phyloP scores from a whole-genome alignment of 2,797 vertebrate genomes.

The Semotilus atromaculatus region DNA sequence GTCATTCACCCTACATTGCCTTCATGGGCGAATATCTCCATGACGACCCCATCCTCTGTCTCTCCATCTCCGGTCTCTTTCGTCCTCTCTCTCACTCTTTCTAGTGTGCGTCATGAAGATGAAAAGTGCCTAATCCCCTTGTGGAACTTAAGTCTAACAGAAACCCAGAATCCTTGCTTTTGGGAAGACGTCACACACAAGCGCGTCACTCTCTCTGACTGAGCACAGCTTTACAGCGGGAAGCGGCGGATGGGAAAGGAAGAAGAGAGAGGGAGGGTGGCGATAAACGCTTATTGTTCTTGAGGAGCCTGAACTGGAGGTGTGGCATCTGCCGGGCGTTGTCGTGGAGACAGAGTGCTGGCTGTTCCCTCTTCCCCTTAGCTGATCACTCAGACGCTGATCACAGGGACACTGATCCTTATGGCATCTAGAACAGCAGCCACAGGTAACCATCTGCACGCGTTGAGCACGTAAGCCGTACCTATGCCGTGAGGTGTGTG shows the following conservation, averaged over 20 bases:
- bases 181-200: slow-evolving; percentile 57
- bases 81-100: slow-evolving; percentile 37
- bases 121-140: slow-evolving; percentile 62
- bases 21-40: slow-evolving; percentile 63
- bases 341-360: slow-evolving; percentile 65
- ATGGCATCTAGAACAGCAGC: slow-evolving; percentile 65
- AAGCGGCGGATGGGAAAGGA: slow-evolving; percentile 34
- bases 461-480: neutral
- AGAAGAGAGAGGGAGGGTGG: slow-evolving; percentile 54
- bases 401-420: slow-evolving; percentile 60
- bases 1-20: slow-evolving; percentile 60
- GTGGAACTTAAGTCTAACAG: slow-evolving; percentile 57
- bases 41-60: slow-evolving; percentile 61
- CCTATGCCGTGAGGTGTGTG: neutral
- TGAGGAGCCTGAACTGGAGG: slow-evolving; percentile 62
- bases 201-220: slow-evolving; percentile 54
- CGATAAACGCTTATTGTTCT: slow-evolving; percentile 68
- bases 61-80: slow-evolving; percentile 48
- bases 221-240: slow-evolving; percentile 56
- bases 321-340: slow-evolving; percentile 66
- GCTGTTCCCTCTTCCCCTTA: slow-evolving; percentile 57
- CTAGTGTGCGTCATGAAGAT: slow-evolving; percentile 58
- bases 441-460: slow-evolving; percentile 59
- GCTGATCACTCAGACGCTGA: slow-evolving; percentile 61
- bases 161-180: slow-evolving; percentile 59